A percentile compares a stretch with the other conserved stretches of the same genome.
Conservation (phyloP, 2,888 invertebrate genomes). For the Teleiodes luculella region DNA sequence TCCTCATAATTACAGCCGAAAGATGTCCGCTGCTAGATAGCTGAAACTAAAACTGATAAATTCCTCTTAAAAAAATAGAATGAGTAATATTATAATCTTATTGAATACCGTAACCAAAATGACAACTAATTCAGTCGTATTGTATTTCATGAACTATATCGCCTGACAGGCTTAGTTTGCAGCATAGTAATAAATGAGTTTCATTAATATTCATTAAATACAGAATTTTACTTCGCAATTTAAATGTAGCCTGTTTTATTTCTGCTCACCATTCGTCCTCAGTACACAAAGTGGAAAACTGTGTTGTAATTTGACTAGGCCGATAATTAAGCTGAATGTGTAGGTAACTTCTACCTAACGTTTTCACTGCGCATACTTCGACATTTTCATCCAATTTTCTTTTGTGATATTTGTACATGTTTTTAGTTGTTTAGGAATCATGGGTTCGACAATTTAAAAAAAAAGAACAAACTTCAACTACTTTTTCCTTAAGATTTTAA, state of each 20-base stretch:
- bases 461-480: no score
- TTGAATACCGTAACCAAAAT: no score
- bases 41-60: no score
- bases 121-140: no score
- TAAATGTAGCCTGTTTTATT: not conserved
- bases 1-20: no score
- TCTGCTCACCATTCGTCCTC: not conserved
- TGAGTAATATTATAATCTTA: no score
- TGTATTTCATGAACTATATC: no score
- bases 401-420: not conserved
- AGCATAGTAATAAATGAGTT: not conserved
- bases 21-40: no score
- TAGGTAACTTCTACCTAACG: not conserved
- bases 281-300: not conserved
- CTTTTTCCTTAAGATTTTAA: no score
- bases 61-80: no score
- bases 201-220: not conserved
- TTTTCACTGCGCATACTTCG: not conserved
- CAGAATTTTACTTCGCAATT: conserved; percentile 1
- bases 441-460: no score
- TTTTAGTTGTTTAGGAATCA: no score
- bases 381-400: not conserved
- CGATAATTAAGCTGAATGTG: conserved; percentile 3
- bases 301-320: conserved; percentile 5
- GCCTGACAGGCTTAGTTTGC: not conserved